Conservation (phyloP, 2,888 invertebrate species). For the Caradrina clavipalpis region DNA sequence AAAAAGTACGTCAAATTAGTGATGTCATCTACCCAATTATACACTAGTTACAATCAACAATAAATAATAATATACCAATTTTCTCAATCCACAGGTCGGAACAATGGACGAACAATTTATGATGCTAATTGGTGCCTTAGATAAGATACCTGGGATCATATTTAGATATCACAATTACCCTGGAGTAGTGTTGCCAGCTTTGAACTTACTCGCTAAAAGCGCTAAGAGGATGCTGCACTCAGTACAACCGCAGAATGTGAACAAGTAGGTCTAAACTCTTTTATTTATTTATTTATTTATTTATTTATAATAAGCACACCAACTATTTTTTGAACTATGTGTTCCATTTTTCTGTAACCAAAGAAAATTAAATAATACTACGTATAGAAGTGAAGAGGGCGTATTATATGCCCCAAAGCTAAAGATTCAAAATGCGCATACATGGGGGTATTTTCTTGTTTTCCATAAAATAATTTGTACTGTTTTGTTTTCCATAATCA, state of each 20-base stretch:
- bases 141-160: constrained; percentile 93
- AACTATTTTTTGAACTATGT: too few relatives aligned
- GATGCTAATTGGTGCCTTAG: constrained; percentile 92
- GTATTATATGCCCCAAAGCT: neutral
- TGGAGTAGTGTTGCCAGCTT: constrained; percentile 94
- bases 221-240: constrained; percentile 94
- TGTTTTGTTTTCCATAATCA: too few relatives aligned
- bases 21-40: too few relatives aligned
- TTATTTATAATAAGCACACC: too few relatives aligned
- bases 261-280: constrained; percentile 77
- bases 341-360: neutral
- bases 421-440: too few relatives aligned
- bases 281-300: too few relatives aligned
- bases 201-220: constrained; percentile 92
- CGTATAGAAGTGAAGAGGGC: neutral
- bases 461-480: too few relatives aligned
- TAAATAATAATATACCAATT: neutral
- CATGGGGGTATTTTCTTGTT: too few relatives aligned
- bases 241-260: constrained; percentile 90
- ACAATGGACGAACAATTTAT: constrained; percentile 86
- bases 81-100: constrained; percentile 80
- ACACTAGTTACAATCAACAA: neutral
- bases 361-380: neutral
- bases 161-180: constrained; percentile 95
- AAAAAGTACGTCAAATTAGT: too few relatives aligned